Percentiles rank a stretch among this genome's conserved stretches.
Evolutionary conservation across 2,113 vertebrate genomes (phyloP).

Genomic region (Osmerus eperlanus): DNA sequence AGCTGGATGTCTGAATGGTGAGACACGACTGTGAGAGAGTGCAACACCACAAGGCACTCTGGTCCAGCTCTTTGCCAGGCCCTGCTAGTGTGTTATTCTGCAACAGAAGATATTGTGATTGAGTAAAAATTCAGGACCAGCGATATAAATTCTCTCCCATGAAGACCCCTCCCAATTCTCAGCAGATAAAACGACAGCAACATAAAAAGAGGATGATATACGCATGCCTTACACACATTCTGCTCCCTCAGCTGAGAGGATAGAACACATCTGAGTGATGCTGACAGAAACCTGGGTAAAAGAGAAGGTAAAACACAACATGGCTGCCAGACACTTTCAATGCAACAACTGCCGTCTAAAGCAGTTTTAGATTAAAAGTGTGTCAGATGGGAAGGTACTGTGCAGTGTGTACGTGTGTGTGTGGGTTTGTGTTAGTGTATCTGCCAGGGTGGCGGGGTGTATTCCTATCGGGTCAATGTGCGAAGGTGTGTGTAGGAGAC

Average conservation of each 20-base stretch:
- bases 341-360: slow-evolving; percentile 18
- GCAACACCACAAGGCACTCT: slow-evolving; percentile 48
- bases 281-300: slow-evolving; percentile 10
- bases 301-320: slow-evolving; percentile 7
- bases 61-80: slow-evolving; percentile 17
- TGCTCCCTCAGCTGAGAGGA: background rate
- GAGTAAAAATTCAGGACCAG: slow-evolving; percentile 39
- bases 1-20: slow-evolving; percentile 62
- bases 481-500: slow-evolving; percentile 4
- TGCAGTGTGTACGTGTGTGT: slow-evolving; percentile 9
- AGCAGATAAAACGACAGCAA: slow-evolving; percentile 8
- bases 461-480: too few species aligned
- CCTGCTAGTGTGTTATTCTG: slow-evolving; percentile 22
- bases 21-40: slow-evolving; percentile 46
- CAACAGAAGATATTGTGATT: slow-evolving; percentile 21
- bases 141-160: slow-evolving; percentile 29
- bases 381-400: slow-evolving; percentile 3
- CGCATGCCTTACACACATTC: background rate
- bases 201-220: slow-evolving; percentile 20
- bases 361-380: slow-evolving; percentile 21
- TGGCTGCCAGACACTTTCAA: slow-evolving; percentile 20
- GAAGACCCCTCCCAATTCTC: slow-evolving; percentile 21
- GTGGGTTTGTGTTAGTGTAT: background rate
- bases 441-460: too few species aligned
- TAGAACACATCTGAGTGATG: slow-evolving; percentile 6